These are phyloP conservation scores for Melopsittacus undulatus DNA, from an alignment of 2,797 vertebrate species.

Conservation along the genomic window DNA sequence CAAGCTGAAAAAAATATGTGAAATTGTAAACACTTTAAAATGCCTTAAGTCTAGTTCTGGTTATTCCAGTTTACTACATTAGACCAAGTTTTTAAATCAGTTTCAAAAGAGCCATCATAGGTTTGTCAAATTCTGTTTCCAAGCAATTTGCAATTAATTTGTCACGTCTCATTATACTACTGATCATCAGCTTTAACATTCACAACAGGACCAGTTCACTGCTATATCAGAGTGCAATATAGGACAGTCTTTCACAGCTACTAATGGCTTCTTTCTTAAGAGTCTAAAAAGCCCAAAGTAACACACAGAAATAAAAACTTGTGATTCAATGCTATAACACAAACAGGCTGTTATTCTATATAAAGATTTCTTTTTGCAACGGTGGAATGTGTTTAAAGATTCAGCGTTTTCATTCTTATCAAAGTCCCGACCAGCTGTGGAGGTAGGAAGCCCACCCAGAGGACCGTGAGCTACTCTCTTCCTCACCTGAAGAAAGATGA, in stretches of 20 bases:
- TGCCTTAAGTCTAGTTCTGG: not conserved
- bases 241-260: not conserved
- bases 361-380: not conserved
- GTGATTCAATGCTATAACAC: not conserved
- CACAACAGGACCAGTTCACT: not conserved
- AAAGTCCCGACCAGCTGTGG: conserved; percentile 97
- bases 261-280: not conserved
- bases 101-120: not conserved
- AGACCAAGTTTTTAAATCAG: not conserved
- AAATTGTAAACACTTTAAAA: conserved; percentile 37
- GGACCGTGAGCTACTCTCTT: conserved; percentile 81
- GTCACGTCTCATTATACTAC: not conserved
- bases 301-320: conserved; percentile 3
- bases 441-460: conserved; percentile 96
- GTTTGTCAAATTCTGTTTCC: not conserved
- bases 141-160: not conserved
- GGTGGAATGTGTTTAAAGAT: conserved; percentile 46
- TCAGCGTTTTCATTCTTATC: conserved; percentile 65
- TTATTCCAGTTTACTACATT: conserved; percentile 24
- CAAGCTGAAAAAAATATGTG: not conserved
- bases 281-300: conserved; percentile 2
- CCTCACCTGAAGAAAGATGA: conserved; percentile 82
- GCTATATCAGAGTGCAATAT: not conserved
- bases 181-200: not conserved
- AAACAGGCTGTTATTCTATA: not conserved